These are phyloP conservation scores for Sebastes oblongus DNA, from an alignment of 2,797 vertebrate genomes.

Conservation along the genomic window DNA sequence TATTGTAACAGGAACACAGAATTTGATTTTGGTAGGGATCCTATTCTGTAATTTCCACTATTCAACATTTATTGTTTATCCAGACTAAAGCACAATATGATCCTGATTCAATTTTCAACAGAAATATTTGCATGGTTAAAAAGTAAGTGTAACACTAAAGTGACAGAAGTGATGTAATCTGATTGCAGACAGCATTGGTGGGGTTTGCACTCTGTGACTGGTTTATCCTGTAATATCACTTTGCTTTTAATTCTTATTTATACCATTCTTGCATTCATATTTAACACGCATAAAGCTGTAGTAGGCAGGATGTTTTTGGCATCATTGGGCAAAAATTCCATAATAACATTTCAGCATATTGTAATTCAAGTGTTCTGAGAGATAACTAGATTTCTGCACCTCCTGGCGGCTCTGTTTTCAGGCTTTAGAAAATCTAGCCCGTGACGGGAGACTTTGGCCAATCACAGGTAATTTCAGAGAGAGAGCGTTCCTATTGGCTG, in stretches of 20 bases:
- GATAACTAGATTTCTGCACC: too few species aligned
- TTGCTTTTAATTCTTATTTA: background rate
- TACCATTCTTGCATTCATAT: too few species aligned
- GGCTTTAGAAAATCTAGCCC: too few species aligned
- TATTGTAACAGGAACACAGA: background rate
- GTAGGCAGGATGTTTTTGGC: too few species aligned
- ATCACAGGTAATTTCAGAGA: too few species aligned
- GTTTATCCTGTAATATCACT: background rate
- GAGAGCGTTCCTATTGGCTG: too few species aligned
- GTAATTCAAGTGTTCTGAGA: too few species aligned
- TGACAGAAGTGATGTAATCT: background rate
- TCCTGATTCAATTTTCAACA: background rate
- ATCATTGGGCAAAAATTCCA: too few species aligned
- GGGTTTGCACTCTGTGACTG: background rate
- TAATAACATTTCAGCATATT: too few species aligned
- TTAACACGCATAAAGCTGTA: too few species aligned
- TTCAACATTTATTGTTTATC: background rate
- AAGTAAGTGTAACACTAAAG: background rate
- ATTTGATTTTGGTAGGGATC: background rate
- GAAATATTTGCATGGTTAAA: background rate
- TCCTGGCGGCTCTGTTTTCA: too few species aligned
- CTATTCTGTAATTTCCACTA: background rate
- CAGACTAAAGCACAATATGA: background rate
- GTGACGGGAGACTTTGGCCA: too few species aligned
- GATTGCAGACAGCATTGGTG: background rate